phyloP scores from a whole-genome alignment of 1,140 invertebrate genomes.

The Protaetia brevitarsis region DNA sequence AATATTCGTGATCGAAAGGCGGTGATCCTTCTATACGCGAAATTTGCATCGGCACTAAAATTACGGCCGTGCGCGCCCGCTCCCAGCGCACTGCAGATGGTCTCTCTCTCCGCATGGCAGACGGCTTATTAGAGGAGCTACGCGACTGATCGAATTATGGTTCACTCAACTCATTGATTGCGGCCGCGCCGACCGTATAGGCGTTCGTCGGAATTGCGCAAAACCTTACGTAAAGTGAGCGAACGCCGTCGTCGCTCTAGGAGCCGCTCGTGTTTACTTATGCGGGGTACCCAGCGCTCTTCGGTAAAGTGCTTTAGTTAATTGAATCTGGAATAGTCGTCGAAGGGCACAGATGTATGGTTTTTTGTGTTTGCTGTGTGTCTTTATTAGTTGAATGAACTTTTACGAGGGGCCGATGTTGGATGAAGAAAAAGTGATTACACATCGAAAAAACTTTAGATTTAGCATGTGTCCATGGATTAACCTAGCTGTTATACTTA shows the following conservation, averaged over 20 bases:
- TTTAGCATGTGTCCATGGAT: too few relatives aligned
- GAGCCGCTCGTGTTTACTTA: neutral
- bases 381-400: neutral
- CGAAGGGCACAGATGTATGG: neutral
- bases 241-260: neutral
- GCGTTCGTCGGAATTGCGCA: constrained; percentile 2
- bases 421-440: too few relatives aligned
- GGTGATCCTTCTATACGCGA: too few relatives aligned
- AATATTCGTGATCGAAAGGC: too few relatives aligned
- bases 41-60: too few relatives aligned
- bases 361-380: too few relatives aligned
- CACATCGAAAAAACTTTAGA: too few relatives aligned
- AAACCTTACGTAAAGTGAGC: neutral
- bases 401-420: too few relatives aligned
- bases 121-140: neutral
- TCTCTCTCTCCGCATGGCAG: neutral
- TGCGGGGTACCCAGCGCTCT: neutral
- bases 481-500: too few relatives aligned
- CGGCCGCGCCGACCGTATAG: too few relatives aligned
- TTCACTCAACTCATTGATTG: constrained; percentile 12
- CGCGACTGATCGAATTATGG: constrained; percentile 13
- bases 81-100: too few relatives aligned
- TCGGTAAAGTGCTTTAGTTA: neutral
- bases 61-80: too few relatives aligned
- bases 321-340: neutral